Base-by-base conservation (phyloP, 2,888 invertebrate genomes). In the Ernsta delagoae region DNA sequence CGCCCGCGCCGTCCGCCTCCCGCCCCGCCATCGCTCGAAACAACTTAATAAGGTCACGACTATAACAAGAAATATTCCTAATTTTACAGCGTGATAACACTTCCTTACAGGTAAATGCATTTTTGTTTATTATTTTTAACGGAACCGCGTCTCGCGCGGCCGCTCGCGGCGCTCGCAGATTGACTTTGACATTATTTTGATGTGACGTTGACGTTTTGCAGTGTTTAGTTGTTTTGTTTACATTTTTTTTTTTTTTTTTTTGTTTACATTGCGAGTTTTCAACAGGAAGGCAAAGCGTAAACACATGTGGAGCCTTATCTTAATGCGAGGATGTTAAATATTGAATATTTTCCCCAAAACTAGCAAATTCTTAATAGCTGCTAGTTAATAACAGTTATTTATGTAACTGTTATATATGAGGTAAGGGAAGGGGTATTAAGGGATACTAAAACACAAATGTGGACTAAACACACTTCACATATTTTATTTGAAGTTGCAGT, bases 291-390 rank as follows among this genome's bases (percentile, higher is more conserved):
- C 79, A 75, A 71, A 83, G 76, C 95, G 72, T 97, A 96, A 62
- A 97, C 97, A 79, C 96, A 88, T 75, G 80, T 84, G 83, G 80
- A 78, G 84, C 82, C 84, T 85, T 78, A 86, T 86, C 84, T 59
- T 65, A 3, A 59, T 16, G 3, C 8, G 16, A 56, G 45, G 54
- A 45, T 45, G 59, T 57, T 16, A 11, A n/a, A 48, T 53, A 48
- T 66, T 39, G 43, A 9, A 12, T 65, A 50, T 16, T 45, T 45
- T 45, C 1, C 24, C 24, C 3, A 24, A 24, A 24, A 24, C 24
- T 24, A 24, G 24, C 24, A 24, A 24, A 3, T 24, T 24, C 3
- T 24, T 24, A 24, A 24, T 24, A 24, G 24, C 24, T 24, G 24
- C 1, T 24, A 24, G 24, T 24, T 24, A 24, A 24, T 24, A 24